Conservation (phyloP, 1,140 invertebrate genomes). For the Aculops lycopersici region DNA sequence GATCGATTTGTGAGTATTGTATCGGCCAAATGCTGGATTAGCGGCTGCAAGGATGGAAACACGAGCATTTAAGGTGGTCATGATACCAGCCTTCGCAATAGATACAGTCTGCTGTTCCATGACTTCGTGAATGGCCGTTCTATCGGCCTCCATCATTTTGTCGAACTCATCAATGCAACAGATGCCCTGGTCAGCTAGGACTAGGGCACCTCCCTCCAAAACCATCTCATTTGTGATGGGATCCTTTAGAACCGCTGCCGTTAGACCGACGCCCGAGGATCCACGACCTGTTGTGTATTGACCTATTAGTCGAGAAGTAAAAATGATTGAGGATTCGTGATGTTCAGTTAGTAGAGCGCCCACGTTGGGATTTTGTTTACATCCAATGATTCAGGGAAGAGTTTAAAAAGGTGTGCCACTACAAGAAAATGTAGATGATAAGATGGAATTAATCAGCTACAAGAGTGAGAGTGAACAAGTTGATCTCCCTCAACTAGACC, state of each 20-base stretch:
- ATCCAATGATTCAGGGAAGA: too few relatives aligned
- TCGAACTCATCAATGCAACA: conserved; percentile 99
- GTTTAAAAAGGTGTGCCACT: too few relatives aligned
- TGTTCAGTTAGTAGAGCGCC: too few relatives aligned
- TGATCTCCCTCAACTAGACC: too few relatives aligned
- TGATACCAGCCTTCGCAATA: conserved; percentile 95
- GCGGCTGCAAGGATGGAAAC: conserved; percentile 91
- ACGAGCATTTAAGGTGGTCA: conserved; percentile 82
- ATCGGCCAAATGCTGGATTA: conserved; percentile 89
- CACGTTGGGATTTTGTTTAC: too few relatives aligned
- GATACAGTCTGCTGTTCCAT: conserved; percentile 99
- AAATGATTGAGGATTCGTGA: too few relatives aligned
- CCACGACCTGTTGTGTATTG: conserved; percentile 90
- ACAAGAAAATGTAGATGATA: too few relatives aligned
- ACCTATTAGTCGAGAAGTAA: conserved; percentile 15
- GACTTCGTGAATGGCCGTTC: conserved; percentile 92
- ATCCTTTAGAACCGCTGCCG: conserved; percentile 90
- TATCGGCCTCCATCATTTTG: conserved; percentile 84
- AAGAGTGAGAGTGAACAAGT: too few relatives aligned
- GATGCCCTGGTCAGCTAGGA: conserved; percentile 78
- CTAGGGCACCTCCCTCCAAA: conserved; percentile 84
- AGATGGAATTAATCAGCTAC: too few relatives aligned
- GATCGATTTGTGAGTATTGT: conserved; percentile 71
- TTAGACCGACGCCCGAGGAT: conserved; percentile 85
- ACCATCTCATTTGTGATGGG: conserved; percentile 86